These are phyloP conservation scores for Setophaga coronata DNA, from an alignment of 2,113 vertebrate genomes.

Conservation along the genomic window DNA sequence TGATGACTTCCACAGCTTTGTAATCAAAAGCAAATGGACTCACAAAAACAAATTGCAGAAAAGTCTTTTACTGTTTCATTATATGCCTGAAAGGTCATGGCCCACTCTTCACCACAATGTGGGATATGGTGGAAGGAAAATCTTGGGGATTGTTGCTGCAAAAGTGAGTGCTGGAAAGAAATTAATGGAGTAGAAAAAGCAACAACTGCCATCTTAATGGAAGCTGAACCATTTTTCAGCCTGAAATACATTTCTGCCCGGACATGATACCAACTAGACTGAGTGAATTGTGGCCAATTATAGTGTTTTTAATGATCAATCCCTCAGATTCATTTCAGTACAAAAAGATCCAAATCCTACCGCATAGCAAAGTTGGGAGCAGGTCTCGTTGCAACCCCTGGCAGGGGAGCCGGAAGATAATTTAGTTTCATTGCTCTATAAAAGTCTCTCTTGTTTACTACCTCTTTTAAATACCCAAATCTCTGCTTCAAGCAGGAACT, in stretches of 20 bases:
- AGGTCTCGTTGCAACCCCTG: background rate
- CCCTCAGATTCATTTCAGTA: background rate
- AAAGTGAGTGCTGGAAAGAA: background rate
- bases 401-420: background rate
- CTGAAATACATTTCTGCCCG: background rate
- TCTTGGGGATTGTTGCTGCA: background rate
- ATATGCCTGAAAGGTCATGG: background rate
- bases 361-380: background rate
- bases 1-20: background rate
- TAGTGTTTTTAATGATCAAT: background rate
- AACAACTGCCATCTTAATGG: background rate
- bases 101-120: background rate
- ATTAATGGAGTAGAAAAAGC: background rate
- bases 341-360: background rate
- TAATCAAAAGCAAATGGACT: background rate
- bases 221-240: background rate
- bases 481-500: background rate
- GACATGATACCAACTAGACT: background rate
- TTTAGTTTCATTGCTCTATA: background rate
- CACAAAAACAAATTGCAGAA: background rate
- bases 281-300: background rate
- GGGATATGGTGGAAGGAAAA: background rate
- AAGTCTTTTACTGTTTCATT: background rate
- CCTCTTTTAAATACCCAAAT: background rate
- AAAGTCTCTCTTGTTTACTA: background rate